phyloP scores from a whole-genome alignment of 1,140 invertebrate genomes.

The Drosophila sturtevanti region DNA sequence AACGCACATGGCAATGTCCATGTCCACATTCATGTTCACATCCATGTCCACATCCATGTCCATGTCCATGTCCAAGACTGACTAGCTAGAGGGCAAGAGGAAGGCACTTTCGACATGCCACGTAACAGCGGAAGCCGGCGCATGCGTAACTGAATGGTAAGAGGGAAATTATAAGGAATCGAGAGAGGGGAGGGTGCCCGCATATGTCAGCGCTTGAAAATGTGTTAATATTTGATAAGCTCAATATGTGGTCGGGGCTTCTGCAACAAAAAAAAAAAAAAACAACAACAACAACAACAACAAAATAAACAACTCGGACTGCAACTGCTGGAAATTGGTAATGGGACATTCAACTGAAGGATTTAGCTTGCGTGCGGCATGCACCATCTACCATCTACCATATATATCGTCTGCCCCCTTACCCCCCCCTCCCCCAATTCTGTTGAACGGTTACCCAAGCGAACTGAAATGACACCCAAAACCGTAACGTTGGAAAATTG shows the following conservation, averaged over 20 bases:
- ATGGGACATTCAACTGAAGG: conserved; percentile 17
- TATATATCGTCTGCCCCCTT: neutral
- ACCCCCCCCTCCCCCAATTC: neutral
- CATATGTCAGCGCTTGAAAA: conserved; percentile 72
- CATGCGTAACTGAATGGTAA: conserved; percentile 30
- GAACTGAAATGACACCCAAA: conserved; percentile 63
- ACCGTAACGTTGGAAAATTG: conserved; percentile 60
- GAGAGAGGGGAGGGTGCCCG: conserved; percentile 20
- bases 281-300: neutral
- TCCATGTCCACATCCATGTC: conserved; percentile 4
- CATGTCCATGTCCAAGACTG: conserved; percentile 19
- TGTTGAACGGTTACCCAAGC: conserved; percentile 22
- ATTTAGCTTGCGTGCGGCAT: conserved; percentile 58
- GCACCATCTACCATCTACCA: conserved; percentile 27
- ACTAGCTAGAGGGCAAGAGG: neutral
- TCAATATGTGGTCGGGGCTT: conserved; percentile 70
- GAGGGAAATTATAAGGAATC: neutral
- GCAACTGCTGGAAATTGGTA: conserved; percentile 14
- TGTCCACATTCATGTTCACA: conserved; percentile 45
- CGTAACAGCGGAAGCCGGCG: conserved; percentile 72
- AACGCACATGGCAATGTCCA: conserved; percentile 39
- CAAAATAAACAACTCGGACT: neutral
- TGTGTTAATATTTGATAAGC: conserved; percentile 82
- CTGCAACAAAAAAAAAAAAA: conserved; percentile 1
- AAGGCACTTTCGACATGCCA: conserved; percentile 41